These are phyloP conservation scores for Pristis pectinata DNA, from an alignment of 2,797 vertebrate species.

Conservation along the genomic window DNA sequence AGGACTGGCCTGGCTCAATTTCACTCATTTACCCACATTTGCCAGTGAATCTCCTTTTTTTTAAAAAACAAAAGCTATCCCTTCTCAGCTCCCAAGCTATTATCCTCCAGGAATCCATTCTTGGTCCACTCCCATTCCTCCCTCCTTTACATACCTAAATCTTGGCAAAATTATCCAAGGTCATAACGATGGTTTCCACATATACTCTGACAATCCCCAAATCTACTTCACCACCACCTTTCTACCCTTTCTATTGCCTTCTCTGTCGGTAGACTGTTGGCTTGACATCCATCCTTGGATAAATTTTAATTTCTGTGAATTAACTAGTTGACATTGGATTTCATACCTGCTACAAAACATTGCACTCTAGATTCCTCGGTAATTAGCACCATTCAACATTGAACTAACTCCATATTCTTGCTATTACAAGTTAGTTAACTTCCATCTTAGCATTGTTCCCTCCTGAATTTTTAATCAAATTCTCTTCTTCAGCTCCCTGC, in stretches of 20 bases:
- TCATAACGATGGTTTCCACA: neutral
- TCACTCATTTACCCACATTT: neutral
- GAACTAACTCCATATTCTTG: neutral
- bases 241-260: neutral
- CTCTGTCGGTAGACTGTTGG: neutral
- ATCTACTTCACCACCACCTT: neutral
- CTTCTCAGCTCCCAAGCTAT: neutral
- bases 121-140: neutral
- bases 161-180: neutral
- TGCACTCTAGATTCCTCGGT: no score
- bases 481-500: neutral
- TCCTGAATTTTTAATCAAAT: neutral
- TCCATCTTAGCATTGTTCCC: neutral
- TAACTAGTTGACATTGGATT: neutral
- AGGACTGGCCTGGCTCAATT: neutral
- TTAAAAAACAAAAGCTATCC: neutral
- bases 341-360: neutral
- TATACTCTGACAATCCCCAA: neutral
- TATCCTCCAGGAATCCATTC: neutral
- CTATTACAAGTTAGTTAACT: neutral
- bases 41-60: neutral
- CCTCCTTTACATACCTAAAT: no score
- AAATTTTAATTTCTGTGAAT: neutral
- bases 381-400: neutral
- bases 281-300: neutral